A percentile compares a stretch with the other conserved stretches of the same genome.
phyloP scores from a whole-genome alignment of 2,888 invertebrate species.

The Bellardia pandia region DNA sequence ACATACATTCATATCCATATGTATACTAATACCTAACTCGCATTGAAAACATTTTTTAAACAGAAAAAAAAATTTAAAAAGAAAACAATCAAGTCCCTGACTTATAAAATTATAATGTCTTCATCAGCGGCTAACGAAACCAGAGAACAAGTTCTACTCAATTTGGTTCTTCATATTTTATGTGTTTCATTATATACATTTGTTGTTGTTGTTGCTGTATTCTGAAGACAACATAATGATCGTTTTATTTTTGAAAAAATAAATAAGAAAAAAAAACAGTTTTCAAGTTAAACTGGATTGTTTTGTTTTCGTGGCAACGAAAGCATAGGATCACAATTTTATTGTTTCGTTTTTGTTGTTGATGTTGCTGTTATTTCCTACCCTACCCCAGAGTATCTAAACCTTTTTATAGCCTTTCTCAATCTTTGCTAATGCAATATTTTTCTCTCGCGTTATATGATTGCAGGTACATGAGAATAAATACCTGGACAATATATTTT shows the following conservation, averaged over 20 bases:
- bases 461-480: neutral
- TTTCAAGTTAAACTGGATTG: slow-evolving; percentile 65
- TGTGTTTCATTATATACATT: slow-evolving; percentile 38
- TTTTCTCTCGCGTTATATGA: neutral
- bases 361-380: slow-evolving; percentile 29
- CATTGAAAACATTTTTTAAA: neutral
- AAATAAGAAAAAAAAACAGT: slow-evolving; percentile 2
- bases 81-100: slow-evolving; percentile 4
- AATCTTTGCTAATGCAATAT: neutral
- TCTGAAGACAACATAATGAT: slow-evolving; percentile 54
- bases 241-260: slow-evolving; percentile 23
- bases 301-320: slow-evolving; percentile 45
- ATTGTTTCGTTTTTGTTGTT: slow-evolving; percentile 33
- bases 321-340: slow-evolving; percentile 31
- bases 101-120: slow-evolving; percentile 64
- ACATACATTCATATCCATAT: no score
- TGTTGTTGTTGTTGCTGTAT: slow-evolving; percentile 15
- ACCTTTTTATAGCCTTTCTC: slow-evolving; percentile 24
- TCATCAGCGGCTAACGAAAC: slow-evolving; percentile 51
- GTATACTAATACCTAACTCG: neutral
- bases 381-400: slow-evolving; percentile 11
- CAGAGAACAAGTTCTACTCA: slow-evolving; percentile 62
- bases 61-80: neutral
- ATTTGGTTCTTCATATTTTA: slow-evolving; percentile 50
- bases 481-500: no score